A percentile compares a stretch with the other conserved stretches of the same genome.
These are phyloP conservation scores for Cryptus armator DNA, from an alignment of 2,888 invertebrate species.

Conservation along the genomic window DNA sequence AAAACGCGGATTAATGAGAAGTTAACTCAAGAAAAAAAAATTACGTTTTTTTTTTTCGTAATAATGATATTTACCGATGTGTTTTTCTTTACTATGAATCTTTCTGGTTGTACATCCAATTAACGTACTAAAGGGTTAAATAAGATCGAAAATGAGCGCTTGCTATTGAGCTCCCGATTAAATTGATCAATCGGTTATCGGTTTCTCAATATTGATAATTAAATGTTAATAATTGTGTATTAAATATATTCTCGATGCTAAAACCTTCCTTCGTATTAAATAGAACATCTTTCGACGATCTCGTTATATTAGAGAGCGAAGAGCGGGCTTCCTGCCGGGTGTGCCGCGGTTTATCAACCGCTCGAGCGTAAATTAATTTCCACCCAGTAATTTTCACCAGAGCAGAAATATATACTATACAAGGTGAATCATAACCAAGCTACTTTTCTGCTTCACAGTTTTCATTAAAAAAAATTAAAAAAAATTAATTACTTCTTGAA, in stretches of 20 bases:
- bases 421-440: conserved; percentile 29
- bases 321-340: not conserved
- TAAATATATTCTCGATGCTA: not conserved
- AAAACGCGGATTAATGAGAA: no score
- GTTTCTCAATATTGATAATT: not conserved
- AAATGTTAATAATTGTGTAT: not conserved
- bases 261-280: not conserved
- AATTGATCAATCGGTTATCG: not conserved
- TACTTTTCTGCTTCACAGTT: conserved; percentile 4
- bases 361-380: conserved; percentile 58
- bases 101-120: no score
- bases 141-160: no score
- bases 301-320: conserved; percentile 26
- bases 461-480: conserved; percentile 19
- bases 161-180: no score
- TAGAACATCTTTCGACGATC: conserved; percentile 23
- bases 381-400: conserved; percentile 52
- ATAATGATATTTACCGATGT: no score
- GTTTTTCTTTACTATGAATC: no score
- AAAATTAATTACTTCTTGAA: not conserved
- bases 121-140: no score
- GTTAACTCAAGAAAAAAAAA: no score
- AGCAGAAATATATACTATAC: conserved; percentile 25
- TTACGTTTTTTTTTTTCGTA: no score
- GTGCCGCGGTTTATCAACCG: conserved; percentile 53